Percentiles rank a stretch among this genome's conserved stretches.
These are phyloP conservation scores for Cheilosia impressa DNA, from an alignment of 2,888 invertebrate species.

Conservation along the genomic window DNA sequence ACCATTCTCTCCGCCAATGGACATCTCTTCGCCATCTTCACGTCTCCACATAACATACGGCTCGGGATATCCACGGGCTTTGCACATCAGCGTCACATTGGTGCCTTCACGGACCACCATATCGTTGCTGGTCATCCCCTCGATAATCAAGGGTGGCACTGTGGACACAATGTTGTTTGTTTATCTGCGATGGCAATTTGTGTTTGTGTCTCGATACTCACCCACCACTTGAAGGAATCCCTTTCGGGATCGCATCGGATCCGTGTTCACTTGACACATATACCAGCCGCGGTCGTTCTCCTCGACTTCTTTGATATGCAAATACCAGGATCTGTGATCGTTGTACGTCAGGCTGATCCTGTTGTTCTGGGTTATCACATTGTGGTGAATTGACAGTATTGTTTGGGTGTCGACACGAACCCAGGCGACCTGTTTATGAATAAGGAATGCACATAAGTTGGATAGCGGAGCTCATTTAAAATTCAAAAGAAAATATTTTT, in stretches of 20 bases:
- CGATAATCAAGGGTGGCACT: slow-evolving; percentile 96
- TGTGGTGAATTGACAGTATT: slow-evolving; percentile 95
- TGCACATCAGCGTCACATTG: slow-evolving; percentile 94
- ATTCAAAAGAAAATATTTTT: slow-evolving; percentile 50
- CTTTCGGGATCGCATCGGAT: slow-evolving; percentile 95
- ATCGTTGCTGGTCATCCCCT: slow-evolving; percentile 95
- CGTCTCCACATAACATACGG: slow-evolving; percentile 97
- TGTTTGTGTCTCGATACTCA: slow-evolving; percentile 84
- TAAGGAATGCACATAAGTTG: slow-evolving; percentile 2
- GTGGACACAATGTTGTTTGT: slow-evolving; percentile 77
- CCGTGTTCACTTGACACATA: slow-evolving; percentile 96
- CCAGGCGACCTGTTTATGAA: slow-evolving; percentile 91
- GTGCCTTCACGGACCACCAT: slow-evolving; percentile 95
- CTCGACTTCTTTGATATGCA: slow-evolving; percentile 94
- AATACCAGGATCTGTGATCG: slow-evolving; percentile 95
- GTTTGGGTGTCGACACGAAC: slow-evolving; percentile 96
- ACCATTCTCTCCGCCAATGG: slow-evolving; percentile 95
- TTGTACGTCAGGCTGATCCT: slow-evolving; percentile 94
- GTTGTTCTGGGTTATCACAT: slow-evolving; percentile 95
- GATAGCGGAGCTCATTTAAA: slow-evolving; percentile 52
- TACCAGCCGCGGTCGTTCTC: slow-evolving; percentile 95
- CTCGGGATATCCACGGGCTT: slow-evolving; percentile 94
- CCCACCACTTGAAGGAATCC: slow-evolving; percentile 96
- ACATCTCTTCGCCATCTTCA: slow-evolving; percentile 94
- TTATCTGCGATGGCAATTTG: slow-evolving; percentile 10